These are phyloP conservation scores for Boloria euphrosyne DNA, from an alignment of 2,888 invertebrate genomes.

Conservation along the genomic window DNA sequence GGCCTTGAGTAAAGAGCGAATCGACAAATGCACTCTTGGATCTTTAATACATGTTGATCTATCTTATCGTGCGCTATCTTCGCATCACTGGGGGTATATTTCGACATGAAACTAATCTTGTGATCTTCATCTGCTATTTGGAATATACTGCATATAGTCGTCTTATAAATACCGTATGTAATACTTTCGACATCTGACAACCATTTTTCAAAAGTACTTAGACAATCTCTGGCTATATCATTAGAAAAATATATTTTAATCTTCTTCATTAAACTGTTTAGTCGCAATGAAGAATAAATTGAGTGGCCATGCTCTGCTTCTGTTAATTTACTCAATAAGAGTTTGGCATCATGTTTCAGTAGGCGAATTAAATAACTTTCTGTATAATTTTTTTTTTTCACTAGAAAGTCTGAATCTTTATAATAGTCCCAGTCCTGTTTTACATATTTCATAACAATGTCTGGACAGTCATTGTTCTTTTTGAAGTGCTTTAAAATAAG, in stretches of 20 bases:
- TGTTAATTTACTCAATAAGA: slow-evolving; percentile 35
- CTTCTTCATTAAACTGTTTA: slow-evolving; percentile 51
- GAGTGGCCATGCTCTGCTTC: slow-evolving; percentile 19
- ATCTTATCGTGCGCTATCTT: slow-evolving; percentile 52
- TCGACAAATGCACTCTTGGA: slow-evolving; percentile 57
- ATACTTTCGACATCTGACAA: slow-evolving; percentile 30
- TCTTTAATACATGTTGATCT: slow-evolving; percentile 42
- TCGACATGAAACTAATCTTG: slow-evolving; percentile 49
- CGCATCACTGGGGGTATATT: slow-evolving; percentile 49
- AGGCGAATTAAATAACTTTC: slow-evolving; percentile 40
- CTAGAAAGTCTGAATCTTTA: slow-evolving; percentile 37
- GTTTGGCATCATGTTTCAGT: slow-evolving; percentile 43
- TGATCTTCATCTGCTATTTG: slow-evolving; percentile 48
- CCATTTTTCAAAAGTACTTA: slow-evolving; percentile 47
- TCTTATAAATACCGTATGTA: slow-evolving; percentile 5
- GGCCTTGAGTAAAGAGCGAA: slow-evolving; percentile 53
- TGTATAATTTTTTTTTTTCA: slow-evolving; percentile 31
- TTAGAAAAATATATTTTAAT: slow-evolving; percentile 56
- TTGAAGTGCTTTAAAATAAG: slow-evolving; percentile 46
- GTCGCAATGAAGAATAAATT: slow-evolving; percentile 25
- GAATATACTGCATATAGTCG: slow-evolving; percentile 52
- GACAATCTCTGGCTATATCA: slow-evolving; percentile 51
- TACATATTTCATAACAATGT: slow-evolving; percentile 48
- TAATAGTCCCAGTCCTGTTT: slow-evolving; percentile 45
- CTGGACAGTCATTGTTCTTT: slow-evolving; percentile 52